Base-by-base conservation (phyloP, 1,140 invertebrate species). In the Tetramorium parvispinum region DNA sequence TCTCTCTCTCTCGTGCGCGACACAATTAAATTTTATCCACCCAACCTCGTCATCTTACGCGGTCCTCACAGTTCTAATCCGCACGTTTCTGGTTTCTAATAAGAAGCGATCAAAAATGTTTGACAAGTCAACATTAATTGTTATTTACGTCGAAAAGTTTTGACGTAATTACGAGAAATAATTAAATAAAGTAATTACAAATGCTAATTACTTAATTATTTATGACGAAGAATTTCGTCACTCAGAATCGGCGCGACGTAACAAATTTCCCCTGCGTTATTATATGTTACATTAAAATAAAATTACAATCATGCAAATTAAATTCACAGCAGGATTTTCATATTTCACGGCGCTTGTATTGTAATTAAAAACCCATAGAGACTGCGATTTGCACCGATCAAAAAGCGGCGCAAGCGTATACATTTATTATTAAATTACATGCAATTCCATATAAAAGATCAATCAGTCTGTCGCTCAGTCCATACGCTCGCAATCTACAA, bases 1-100 rank as follows among this genome's bases (percentile, higher is more conserved):
- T 51, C 46, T 73, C 21, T 55, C 21, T n/a, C 5, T 16, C 16
- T 11, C n/a, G n/a, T n/a, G 24, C n/a, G 46, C 46, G 16, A 53
- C 10, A 24, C 53, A 79, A 79, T 79, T 79, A 79, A 32, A 68
- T 79, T 68, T 79, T 53, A 18, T 79, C 32, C 37, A n/a, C n/a
- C 27, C 32, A 11, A 32, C 3, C 40, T 32, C 37, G 63, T 13
- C 78, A 11, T 79, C 77, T 65, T 51, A 66, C 21, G 32, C 61
- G 5, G 32, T 81, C 70, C 49, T 2, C 63, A 43, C 49, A 37
- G 43, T 55, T 43, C 49, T 24, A 43, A 70, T 40, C 43, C 4
- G 32, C 27, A 59, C 18, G 43, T 63, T 63, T n/a, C 57, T 46
- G 37, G 24, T 7, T 32, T 32, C 2, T 18, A 13, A 37, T 27